phyloP scores from a whole-genome alignment of 2,888 invertebrate genomes.

The Hyposoter dolosus region DNA sequence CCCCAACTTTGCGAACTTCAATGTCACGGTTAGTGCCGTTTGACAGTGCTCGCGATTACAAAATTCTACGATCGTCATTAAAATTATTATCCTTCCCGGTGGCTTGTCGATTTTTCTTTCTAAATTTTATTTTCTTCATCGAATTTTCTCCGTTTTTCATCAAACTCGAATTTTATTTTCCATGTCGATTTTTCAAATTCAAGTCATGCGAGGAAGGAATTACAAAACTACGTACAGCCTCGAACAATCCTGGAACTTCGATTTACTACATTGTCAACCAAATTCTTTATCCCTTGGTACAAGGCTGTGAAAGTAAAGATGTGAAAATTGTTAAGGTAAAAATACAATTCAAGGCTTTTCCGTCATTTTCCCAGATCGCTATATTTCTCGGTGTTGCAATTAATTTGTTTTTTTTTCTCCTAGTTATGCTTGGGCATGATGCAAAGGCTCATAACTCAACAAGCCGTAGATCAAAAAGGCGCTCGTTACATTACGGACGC shows the following conservation, averaged over 20 bases:
- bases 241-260: slow-evolving; percentile 90
- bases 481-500: slow-evolving; percentile 97
- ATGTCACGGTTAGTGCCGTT: slow-evolving; percentile 59
- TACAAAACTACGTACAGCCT: slow-evolving; percentile 91
- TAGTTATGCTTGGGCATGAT: slow-evolving; percentile 97
- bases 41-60: slow-evolving; percentile 11
- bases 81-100: neutral
- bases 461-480: slow-evolving; percentile 95
- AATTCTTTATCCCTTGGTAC: slow-evolving; percentile 97
- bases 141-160: neutral
- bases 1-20: no score
- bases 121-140: neutral
- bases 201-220: slow-evolving; percentile 98
- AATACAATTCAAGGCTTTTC: neutral
- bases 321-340: slow-evolving; percentile 96
- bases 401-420: neutral
- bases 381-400: neutral
- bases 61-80: slow-evolving; percentile 5
- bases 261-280: slow-evolving; percentile 97
- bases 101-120: neutral
- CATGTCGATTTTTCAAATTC: neutral
- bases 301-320: slow-evolving; percentile 99
- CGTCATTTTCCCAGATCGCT: neutral
- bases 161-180: no score
- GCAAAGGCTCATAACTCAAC: slow-evolving; percentile 96